phyloP scores from a whole-genome alignment of 1,140 invertebrate species.

The Aphidius gifuensis region DNA sequence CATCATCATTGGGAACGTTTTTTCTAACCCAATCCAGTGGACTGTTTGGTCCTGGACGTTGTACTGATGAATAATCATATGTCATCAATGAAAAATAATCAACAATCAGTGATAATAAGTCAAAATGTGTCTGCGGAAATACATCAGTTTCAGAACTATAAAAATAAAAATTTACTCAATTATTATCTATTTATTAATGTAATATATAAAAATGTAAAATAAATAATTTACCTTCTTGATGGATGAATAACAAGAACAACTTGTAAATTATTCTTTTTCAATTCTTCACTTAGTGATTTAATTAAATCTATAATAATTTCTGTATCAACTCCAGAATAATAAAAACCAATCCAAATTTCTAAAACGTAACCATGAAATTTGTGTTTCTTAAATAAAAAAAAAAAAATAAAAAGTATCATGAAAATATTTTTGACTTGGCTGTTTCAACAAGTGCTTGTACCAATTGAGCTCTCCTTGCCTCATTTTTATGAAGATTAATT shows the following conservation, averaged over 20 bases:
- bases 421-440: constrained; percentile 43
- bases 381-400: constrained; percentile 49
- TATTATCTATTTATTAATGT: constrained; percentile 13
- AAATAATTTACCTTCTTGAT: constrained; percentile 58
- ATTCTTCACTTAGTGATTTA: constrained; percentile 57
- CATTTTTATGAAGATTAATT: constrained; percentile 61
- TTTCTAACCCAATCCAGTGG: constrained; percentile 79
- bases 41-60: constrained; percentile 84
- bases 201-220: constrained; percentile 7
- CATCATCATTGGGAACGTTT: constrained; percentile 65
- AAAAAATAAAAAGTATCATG: constrained; percentile 3
- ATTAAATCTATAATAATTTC: constrained; percentile 63
- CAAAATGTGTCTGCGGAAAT: constrained; percentile 76
- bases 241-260: constrained; percentile 85
- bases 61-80: constrained; percentile 86
- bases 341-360: constrained; percentile 84
- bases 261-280: constrained; percentile 60
- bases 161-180: constrained; percentile 18
- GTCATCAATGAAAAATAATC: constrained; percentile 91
- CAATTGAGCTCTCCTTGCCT: constrained; percentile 59
- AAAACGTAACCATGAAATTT: constrained; percentile 84
- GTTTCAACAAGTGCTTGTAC: constrained; percentile 60
- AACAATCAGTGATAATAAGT: constrained; percentile 71
- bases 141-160: constrained; percentile 59
- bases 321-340: constrained; percentile 61